A percentile compares a stretch with the other conserved stretches of the same genome.
Evolutionary conservation across 2,888 invertebrate species (phyloP).

Genomic region (Troglohyphantes excavatus): DNA sequence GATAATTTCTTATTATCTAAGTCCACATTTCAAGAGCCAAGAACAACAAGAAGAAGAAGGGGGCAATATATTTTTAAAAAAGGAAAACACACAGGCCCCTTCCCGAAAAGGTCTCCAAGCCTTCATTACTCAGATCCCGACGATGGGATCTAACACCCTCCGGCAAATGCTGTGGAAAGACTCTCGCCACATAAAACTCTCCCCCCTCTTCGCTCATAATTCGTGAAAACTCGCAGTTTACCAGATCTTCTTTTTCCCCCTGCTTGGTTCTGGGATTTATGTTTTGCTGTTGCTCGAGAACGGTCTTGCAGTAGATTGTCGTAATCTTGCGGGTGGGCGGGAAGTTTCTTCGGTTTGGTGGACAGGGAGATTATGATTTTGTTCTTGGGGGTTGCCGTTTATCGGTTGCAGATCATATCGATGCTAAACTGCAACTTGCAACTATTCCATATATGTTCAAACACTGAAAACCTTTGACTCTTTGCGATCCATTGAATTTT

Average conservation of each 20-base stretch:
- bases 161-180: slow-evolving; percentile 67
- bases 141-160: slow-evolving; percentile 60
- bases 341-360: not conserved
- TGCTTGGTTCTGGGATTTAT: not conserved
- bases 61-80: not conserved
- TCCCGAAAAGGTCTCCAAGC: slow-evolving; percentile 1
- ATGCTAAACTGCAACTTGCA: no score
- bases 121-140: slow-evolving; percentile 62
- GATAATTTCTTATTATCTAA: not conserved
- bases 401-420: no score
- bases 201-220: not conserved
- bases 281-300: not conserved
- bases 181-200: slow-evolving; percentile 64
- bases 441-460: no score
- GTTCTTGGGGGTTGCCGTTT: not conserved
- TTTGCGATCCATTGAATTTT: no score
- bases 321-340: not conserved
- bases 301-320: not conserved
- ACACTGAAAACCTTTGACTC: no score
- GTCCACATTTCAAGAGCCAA: not conserved
- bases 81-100: not conserved
- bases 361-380: not conserved
- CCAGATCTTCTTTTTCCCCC: not conserved
- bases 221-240: not conserved
- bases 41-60: not conserved